phyloP scores from a whole-genome alignment of 2,888 invertebrate genomes.

The Hypolimnas misippus region DNA sequence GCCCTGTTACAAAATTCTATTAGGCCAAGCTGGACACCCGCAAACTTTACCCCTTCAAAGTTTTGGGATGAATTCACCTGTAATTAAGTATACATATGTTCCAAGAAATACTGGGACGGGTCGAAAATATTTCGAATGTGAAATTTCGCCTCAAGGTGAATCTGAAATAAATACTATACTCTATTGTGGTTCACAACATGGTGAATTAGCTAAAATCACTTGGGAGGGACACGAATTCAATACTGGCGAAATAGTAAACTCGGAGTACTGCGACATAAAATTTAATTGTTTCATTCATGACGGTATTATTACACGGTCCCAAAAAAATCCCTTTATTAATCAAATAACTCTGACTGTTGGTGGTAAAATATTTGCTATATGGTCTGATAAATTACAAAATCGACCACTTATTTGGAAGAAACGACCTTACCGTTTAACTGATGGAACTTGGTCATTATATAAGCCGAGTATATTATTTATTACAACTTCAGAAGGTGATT shows the following conservation, averaged over 20 bases:
- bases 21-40: constrained; percentile 72
- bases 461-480: constrained; percentile 89
- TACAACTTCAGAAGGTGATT: constrained; percentile 88
- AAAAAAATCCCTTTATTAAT: constrained; percentile 85
- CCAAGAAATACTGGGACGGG: constrained; percentile 61
- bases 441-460: constrained; percentile 90
- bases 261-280: constrained; percentile 78
- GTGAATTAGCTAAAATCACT: constrained; percentile 71
- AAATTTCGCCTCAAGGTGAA: constrained; percentile 60
- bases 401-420: constrained; percentile 88
- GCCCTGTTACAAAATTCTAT: constrained; percentile 85
- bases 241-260: constrained; percentile 85
- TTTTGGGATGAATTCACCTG: constrained; percentile 66
- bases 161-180: constrained; percentile 59
- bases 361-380: constrained; percentile 89
- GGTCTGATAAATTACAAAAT: constrained; percentile 86
- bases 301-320: constrained; percentile 85
- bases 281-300: constrained; percentile 86
- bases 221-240: constrained; percentile 89
- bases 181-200: constrained; percentile 72
- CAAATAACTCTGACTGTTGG: constrained; percentile 88
- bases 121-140: constrained; percentile 70
- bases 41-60: constrained; percentile 71
- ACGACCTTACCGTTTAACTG: constrained; percentile 83
- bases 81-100: constrained; percentile 61